Evolutionary conservation across 2,113 vertebrate species (phyloP), one percentile per base, ranked within the genome.

Genomic region (Nothocercus nigrocapillus): DNA sequence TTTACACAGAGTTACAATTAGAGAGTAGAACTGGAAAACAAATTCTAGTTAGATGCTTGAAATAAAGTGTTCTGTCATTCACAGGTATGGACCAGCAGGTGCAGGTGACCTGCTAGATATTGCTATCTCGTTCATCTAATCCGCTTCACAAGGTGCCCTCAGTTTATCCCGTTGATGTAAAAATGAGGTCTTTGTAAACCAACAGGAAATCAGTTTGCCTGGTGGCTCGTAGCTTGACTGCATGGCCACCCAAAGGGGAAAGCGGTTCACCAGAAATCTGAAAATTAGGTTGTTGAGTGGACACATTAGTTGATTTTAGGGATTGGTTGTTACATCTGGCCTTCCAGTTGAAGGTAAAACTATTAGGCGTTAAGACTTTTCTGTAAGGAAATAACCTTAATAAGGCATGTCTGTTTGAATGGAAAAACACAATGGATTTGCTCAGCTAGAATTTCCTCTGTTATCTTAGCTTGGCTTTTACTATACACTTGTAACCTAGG

Each of bases 371-470:
- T 51, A 32, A 38, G 2, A 16, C 54, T 32, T 19, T 58, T 58
- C 28, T 18, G 4, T 32, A 58, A 32, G 28, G 54, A 58, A 58
- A 58, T 18, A 58, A 28, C 28, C 15, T 58, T 58, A 58, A 32
- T 58, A 58, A 18, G 28, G 28, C 30, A 18, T 32, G 32, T 18
- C 54, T 58, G 19, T 58, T 63, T 63, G 61, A 38, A 63, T 13
- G 6, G 34, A 63, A 63, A 36, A 38, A 34, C 61, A 36, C 11
- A 36, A 63, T 63, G 20, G 22, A 63, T 32, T 40, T 42, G 2
- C 5, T 42, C 9, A 56, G 16, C 7, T 11, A 58, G 4, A 34
- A n/a, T 4, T 0, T 5, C 64, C 56, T n/a, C 5, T 53, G 0
- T n/a, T 77, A 32, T 21, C 21, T 49, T 49, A 21, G 49, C 21